Conservation (phyloP, 37 sponge, comb jelly and placozoan species). For the Cladorhizidae sp. region DNA sequence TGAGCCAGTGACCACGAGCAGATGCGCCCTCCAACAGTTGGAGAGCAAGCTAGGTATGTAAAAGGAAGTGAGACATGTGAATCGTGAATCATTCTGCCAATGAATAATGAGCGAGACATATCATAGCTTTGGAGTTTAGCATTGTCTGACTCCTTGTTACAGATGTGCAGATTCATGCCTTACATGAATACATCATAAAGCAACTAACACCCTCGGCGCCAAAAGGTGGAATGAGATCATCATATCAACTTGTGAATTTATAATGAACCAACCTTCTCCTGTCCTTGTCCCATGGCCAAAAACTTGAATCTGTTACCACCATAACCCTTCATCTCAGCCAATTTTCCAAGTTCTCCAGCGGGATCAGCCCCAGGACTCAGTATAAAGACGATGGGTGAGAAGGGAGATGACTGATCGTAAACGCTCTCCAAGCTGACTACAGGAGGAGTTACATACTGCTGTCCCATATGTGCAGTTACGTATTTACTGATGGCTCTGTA, state of each 20-base stretch:
- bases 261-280: slow-evolving; percentile 79
- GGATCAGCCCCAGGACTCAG: slow-evolving; percentile 99
- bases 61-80: background rate
- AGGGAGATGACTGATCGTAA: slow-evolving; percentile 90
- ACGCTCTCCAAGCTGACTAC: slow-evolving; percentile 93
- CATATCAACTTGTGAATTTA: background rate
- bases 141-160: too few species aligned
- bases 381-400: slow-evolving; percentile 98
- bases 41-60: slow-evolving; percentile 68
- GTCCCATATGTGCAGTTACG: slow-evolving; percentile 94
- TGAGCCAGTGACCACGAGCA: slow-evolving; percentile 96
- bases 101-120: too few species aligned
- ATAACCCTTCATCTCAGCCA: slow-evolving; percentile 92
- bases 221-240: too few species aligned
- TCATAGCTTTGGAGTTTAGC: background rate
- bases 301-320: slow-evolving; percentile 99
- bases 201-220: too few species aligned
- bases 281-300: slow-evolving; percentile 99
- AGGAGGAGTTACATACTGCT: slow-evolving; percentile 98
- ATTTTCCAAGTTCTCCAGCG: slow-evolving; percentile 94
- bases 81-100: too few species aligned
- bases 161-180: too few species aligned
- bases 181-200: too few species aligned
- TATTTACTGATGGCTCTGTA: slow-evolving; percentile 96
- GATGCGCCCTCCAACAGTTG: slow-evolving; percentile 95